Evolutionary conservation across 2,113 vertebrate genomes (phyloP), one percentile per base, ranked within the genome.

Genomic region (Gobio gobio): DNA sequence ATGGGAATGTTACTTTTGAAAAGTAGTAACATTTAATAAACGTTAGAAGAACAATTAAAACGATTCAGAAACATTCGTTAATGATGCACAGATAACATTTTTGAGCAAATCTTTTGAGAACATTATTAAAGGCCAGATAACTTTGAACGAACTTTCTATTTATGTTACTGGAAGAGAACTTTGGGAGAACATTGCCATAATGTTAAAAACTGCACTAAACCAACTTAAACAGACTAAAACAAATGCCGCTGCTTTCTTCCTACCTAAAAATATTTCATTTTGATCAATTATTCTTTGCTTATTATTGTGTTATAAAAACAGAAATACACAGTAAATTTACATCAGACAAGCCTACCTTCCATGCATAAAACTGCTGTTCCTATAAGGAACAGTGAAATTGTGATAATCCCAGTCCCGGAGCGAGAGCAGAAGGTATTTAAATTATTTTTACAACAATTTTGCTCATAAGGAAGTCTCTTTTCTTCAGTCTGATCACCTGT

Each of bases 391-490:
- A 8, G 9, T 58, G 20, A 58, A 58, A 40, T 6, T 63, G 13
- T 24, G 58, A 45, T 45, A 77, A 56, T 61, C 33, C 58, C 26
- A 43, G 33, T 61, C 45, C 49, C 56, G 16, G 14, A 36, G 49
- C 4, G 8, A 63, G 3, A 18, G 24, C 49, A 29, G 54, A 33
- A 14, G 54, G 16, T 77, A 36, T 33, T 29, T 12, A 1, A 78
- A 40, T n/a, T 43, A 36, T 78, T 54, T 9, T 40, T 6, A 78
- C 51, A 13, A 22, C 9, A 26, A 49, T 33, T 4, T 56, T 18
- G 1, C 16, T 45, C 36, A 45, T 22, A n/a, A 58, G 76, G 12
- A 78, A 68, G 86, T 58, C 45, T 86, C 75, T 85, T 81, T 83
- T 88, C 75, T 75, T 83, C 51, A 40, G 72, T 59, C 51, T 59